Evolutionary conservation across 2,888 invertebrate genomes (phyloP).

Genomic region (Willowsia nigromaculata): DNA sequence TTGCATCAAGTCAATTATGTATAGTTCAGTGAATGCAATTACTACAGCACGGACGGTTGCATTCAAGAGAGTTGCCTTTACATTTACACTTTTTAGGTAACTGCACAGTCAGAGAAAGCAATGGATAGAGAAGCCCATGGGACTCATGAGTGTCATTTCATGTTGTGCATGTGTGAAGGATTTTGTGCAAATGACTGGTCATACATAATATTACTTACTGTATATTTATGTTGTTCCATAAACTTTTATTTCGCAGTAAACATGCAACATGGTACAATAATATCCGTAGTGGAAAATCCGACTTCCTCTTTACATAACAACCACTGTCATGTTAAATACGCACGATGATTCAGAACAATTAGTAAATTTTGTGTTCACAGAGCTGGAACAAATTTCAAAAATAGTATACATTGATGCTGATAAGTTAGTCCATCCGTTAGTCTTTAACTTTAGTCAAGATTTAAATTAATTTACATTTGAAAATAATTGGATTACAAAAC

Average conservation of each 20-base stretch:
- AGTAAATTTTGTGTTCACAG: background rate
- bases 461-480: background rate
- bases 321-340: slow-evolving; percentile 11
- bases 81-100: slow-evolving; percentile 34
- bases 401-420: background rate
- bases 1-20: slow-evolving; percentile 48
- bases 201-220: background rate
- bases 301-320: background rate
- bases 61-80: background rate
- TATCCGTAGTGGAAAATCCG: background rate
- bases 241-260: background rate
- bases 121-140: slow-evolving; percentile 36
- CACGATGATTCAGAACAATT: background rate
- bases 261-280: background rate
- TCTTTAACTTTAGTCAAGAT: background rate
- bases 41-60: slow-evolving; percentile 29
- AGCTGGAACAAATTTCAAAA: background rate
- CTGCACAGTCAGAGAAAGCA: background rate
- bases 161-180: slow-evolving; percentile 40
- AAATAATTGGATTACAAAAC: slow-evolving; percentile 13
- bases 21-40: slow-evolving; percentile 49
- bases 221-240: background rate
- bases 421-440: background rate
- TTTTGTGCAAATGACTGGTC: slow-evolving; percentile 44
- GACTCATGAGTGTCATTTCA: slow-evolving; percentile 67